Base-by-base conservation (phyloP, 37 sponge, comb jelly and placozoan species). In the Ephydatia muelleri region DNA sequence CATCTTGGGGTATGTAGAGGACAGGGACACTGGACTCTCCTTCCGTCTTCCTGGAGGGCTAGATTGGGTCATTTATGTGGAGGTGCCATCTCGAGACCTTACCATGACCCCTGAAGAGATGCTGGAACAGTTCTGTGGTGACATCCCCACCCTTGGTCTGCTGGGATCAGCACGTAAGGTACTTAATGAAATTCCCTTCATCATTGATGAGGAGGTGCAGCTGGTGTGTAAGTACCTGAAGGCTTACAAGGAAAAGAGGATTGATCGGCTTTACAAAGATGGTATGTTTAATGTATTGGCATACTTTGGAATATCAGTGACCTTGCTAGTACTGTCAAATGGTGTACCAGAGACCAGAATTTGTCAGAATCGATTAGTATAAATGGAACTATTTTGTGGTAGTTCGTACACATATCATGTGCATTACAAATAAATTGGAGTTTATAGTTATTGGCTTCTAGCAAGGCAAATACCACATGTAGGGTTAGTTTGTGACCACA, bases 161-260 rank as follows among this genome's bases (percentile, higher is more conserved):
- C 40, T 94, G 57, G 91, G 95, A 23, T 75, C 73, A 22, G 75
- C 78, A 3, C 84, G 91, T 28, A 25, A 33, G 68, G 88, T 94
- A 34, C 66, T 31, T 27, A 80, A 77, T 31, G 67, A 75, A 28
- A 88, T 65, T 16, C 89, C 84, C n/a, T 86, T 75, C 43, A 75
- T 73, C 38, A 79, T 91, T 31, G 87, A 94, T 57, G 84, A 73
- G 5, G 92, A 91, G 29, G 89, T 86, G 16, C 92, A 91, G 78
- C 77, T 94, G 35, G 95, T 94, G 49, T 94, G 95, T 72, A 94
- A 94, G 85, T 94, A 94, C 67, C 73, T 94, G 28, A 77, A 79
- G 35, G 95, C 95, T 13, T 94, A 78, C 77, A 64, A 72, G 70
- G 31, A 12, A 5, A 11, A 21, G 16, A 57, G 57, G 57, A 57